A percentile compares a stretch with the other conserved stretches of the same genome.
Conservation (phyloP, 1,140 invertebrate genomes). For the Anastrepha ludens region DNA sequence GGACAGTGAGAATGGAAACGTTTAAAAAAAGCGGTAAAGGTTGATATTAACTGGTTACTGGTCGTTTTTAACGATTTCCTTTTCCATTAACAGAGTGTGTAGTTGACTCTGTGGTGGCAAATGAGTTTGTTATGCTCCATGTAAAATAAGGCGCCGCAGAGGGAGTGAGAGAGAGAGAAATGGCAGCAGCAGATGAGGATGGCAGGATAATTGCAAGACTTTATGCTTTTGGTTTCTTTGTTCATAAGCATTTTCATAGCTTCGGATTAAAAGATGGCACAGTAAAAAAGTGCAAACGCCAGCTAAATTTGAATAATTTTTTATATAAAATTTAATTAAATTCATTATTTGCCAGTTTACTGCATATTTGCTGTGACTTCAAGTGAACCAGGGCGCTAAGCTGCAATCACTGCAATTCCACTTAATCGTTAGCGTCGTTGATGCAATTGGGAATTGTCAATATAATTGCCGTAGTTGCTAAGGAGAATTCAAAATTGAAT, state of each 20-base stretch:
- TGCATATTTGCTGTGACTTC: not conserved
- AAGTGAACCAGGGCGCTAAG: not conserved
- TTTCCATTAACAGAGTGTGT: not conserved
- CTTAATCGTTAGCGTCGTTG: no score
- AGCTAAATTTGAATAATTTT: not conserved
- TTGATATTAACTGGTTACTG: not conserved
- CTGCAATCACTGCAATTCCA: no score
- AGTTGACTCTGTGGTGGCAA: slow-evolving; percentile 4
- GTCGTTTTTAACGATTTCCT: not conserved
- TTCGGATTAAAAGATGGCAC: not conserved
- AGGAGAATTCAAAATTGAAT: no score
- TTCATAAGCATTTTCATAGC: not conserved
- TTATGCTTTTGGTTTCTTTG: not conserved
- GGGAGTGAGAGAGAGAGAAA: not conserved
- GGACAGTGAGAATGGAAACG: not conserved
- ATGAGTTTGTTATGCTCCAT: not conserved
- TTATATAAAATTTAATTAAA: not conserved
- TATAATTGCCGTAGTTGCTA: not conserved
- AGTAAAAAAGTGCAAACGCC: not conserved
- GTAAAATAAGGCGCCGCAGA: no score
- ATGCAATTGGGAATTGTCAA: not conserved
- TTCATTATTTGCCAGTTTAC: not conserved
- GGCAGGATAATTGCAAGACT: no score
- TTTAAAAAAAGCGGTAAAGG: not conserved
- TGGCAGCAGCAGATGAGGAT: not conserved